Evolutionary conservation across 2,797 vertebrate species (phyloP).

Genomic region (Notamacropus eugenii): DNA sequence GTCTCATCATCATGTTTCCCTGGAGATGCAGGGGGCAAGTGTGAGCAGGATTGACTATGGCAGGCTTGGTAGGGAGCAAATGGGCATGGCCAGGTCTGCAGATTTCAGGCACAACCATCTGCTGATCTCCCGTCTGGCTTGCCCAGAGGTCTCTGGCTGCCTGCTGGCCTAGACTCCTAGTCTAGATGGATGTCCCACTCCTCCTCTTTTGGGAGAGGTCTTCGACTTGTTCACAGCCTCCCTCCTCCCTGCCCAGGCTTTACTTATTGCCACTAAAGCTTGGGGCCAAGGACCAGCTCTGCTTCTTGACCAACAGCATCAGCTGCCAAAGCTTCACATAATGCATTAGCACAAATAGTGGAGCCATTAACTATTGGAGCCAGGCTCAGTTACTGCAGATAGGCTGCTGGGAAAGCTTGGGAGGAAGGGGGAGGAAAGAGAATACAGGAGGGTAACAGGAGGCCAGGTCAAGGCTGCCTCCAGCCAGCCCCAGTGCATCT

Average conservation of each 20-base stretch:
- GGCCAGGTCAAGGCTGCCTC: background rate
- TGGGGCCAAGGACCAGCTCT: background rate
- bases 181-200: background rate
- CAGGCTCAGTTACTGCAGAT: background rate
- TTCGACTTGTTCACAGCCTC: background rate
- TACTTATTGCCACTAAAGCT: background rate
- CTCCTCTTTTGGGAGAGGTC: background rate
- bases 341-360: slow-evolving; percentile 31
- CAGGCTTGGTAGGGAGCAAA: background rate
- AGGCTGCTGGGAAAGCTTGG: background rate
- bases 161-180: background rate
- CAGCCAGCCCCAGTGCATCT: background rate
- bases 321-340: background rate
- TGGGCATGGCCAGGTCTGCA: background rate
- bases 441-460: background rate
- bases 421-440: background rate
- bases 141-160: background rate
- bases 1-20: background rate
- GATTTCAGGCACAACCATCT: background rate
- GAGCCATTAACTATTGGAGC: background rate
- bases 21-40: background rate
- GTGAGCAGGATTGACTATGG: background rate
- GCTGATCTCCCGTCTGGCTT: background rate
- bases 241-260: background rate
- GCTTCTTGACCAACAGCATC: background rate